Evolutionary conservation across 2,797 vertebrate genomes (phyloP).

Genomic region (Amazonetta brasiliensis): DNA sequence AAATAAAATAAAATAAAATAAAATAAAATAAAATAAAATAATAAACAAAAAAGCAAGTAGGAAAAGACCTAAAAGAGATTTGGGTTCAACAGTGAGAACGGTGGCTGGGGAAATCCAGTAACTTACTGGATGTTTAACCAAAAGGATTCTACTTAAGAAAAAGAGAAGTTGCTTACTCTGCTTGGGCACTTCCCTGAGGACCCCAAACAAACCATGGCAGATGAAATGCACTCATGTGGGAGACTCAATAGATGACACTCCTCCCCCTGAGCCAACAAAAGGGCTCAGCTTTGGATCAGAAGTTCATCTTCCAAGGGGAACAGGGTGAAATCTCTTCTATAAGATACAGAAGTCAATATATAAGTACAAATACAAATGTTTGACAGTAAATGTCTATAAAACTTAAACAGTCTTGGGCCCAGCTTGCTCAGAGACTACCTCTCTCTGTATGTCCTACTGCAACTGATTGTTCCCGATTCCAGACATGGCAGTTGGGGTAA

Average conservation of each 20-base stretch:
- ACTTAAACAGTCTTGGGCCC: neutral
- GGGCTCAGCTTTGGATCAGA: neutral
- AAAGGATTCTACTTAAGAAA: neutral
- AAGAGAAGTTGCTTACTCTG: neutral
- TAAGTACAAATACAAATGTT: neutral
- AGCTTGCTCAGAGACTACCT: neutral
- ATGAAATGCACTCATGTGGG: neutral
- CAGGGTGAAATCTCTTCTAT: neutral
- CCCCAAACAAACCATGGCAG: neutral
- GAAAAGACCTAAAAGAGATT: neutral
- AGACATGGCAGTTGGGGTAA: neutral
- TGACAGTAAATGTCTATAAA: neutral
- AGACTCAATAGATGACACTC: slow-evolving; percentile 28
- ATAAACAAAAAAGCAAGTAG: neutral
- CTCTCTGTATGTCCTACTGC: neutral
- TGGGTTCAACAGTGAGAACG: neutral
- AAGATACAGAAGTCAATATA: neutral
- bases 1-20: neutral
- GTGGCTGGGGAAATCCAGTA: neutral
- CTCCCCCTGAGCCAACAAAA: neutral
- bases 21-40: neutral
- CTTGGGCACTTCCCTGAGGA: neutral
- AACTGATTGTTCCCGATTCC: neutral
- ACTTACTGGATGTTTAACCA: neutral
- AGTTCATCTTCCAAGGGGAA: neutral